phyloP scores from a whole-genome alignment of 2,797 vertebrate species.

The Oreochromis mossambicus region DNA sequence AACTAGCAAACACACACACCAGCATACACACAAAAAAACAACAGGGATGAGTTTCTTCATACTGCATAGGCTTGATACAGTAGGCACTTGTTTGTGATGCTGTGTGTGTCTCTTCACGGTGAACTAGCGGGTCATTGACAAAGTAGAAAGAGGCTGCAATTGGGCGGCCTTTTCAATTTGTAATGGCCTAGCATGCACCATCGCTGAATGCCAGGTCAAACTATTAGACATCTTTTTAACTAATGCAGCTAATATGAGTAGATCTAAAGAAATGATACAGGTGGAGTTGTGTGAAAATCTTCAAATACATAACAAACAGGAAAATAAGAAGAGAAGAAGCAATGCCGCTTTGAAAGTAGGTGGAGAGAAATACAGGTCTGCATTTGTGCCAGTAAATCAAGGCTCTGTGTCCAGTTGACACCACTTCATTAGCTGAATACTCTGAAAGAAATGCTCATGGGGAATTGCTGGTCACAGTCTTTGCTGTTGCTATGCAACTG shows the following conservation, averaged over 20 bases:
- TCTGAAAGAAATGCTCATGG: constrained; percentile 10
- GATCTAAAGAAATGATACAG: neutral
- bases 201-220: neutral
- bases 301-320: neutral
- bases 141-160: neutral
- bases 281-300: neutral
- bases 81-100: constrained; percentile 1
- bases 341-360: neutral
- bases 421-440: constrained; percentile 2
- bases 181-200: neutral
- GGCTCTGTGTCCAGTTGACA: neutral
- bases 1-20: neutral
- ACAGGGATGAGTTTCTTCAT: neutral
- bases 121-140: neutral
- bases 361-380: neutral
- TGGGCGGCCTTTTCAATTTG: neutral
- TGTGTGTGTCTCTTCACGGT: neutral
- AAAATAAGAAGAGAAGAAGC: neutral
- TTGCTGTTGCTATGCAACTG: constrained; percentile 49
- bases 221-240: neutral
- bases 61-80: neutral
- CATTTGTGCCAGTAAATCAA: neutral
- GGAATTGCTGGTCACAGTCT: constrained; percentile 1
- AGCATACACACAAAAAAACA: neutral
- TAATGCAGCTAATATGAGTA: neutral